phyloP scores from a whole-genome alignment of 2,888 invertebrate genomes.

The Hirtodrosophila duncani region DNA sequence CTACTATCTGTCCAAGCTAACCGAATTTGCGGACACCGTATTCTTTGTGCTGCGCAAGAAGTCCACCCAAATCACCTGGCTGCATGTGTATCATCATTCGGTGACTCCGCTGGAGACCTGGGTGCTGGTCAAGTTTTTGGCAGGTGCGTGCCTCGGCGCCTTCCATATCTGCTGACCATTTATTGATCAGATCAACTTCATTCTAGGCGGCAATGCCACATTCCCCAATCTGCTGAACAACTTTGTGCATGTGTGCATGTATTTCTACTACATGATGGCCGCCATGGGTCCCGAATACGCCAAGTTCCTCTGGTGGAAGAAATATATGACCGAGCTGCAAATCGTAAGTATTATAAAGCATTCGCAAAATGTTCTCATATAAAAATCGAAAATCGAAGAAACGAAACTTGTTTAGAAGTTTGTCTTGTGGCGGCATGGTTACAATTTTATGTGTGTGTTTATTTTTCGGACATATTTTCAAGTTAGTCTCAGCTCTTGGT shows the following conservation, averaged over 20 bases:
- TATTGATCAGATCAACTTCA: too few species aligned
- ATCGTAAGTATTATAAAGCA: slow-evolving; percentile 82
- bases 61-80: slow-evolving; percentile 90
- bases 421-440: slow-evolving; percentile 28
- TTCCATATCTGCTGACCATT: too few species aligned
- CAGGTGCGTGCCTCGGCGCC: slow-evolving; percentile 79
- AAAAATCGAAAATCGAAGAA: slow-evolving; percentile 5
- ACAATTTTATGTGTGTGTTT: slow-evolving; percentile 39
- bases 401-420: slow-evolving; percentile 60
- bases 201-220: slow-evolving; percentile 80
- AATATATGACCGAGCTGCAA: slow-evolving; percentile 94
- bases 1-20: slow-evolving; percentile 93
- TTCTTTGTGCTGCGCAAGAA: slow-evolving; percentile 97
- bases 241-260: slow-evolving; percentile 97
- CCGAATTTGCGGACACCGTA: slow-evolving; percentile 93
- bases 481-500: slow-evolving; percentile 28
- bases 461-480: slow-evolving; percentile 35
- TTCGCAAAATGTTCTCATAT: slow-evolving; percentile 23
- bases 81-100: slow-evolving; percentile 96
- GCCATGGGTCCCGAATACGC: slow-evolving; percentile 93
- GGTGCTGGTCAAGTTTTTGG: slow-evolving; percentile 92
- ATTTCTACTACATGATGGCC: slow-evolving; percentile 93
- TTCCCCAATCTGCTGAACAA: slow-evolving; percentile 87
- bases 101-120: slow-evolving; percentile 95
- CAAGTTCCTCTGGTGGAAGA: slow-evolving; percentile 96